These are phyloP conservation scores for Cathartes aura DNA, from an alignment of 2,113 vertebrate genomes.

Conservation along the genomic window DNA sequence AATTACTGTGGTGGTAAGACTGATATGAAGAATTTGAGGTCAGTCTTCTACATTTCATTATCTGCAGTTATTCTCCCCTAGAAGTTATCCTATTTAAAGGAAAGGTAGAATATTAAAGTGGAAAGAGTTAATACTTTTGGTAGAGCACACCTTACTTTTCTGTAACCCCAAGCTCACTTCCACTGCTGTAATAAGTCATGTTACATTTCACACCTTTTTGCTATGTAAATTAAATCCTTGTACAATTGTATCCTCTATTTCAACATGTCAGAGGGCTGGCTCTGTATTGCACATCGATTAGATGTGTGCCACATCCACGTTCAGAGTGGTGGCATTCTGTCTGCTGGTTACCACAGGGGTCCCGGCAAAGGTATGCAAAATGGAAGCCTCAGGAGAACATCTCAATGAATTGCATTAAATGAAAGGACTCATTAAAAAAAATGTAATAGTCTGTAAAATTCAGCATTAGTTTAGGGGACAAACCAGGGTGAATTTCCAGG, in stretches of 20 bases:
- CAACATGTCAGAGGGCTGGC: neutral
- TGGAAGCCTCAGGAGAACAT: neutral
- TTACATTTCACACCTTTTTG: neutral
- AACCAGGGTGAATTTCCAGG: neutral
- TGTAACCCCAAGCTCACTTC: neutral
- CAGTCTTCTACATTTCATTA: neutral
- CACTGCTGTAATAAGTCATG: neutral
- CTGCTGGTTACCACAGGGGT: neutral
- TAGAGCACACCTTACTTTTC: neutral
- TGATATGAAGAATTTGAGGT: neutral
- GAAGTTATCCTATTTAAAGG: neutral
- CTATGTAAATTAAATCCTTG: neutral
- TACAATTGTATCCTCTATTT: neutral
- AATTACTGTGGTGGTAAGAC: neutral
- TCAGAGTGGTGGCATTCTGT: neutral
- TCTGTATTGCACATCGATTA: neutral
- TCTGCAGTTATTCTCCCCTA: neutral
- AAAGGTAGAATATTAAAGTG: neutral
- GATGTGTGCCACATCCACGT: neutral
- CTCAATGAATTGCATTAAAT: neutral
- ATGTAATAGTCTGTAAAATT: neutral
- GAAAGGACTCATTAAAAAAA: neutral
- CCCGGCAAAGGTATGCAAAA: neutral
- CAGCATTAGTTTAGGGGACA: neutral
- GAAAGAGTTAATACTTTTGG: neutral